Base-by-base conservation (phyloP, 2,797 vertebrate genomes). In the Scomberomorus guttatus region DNA sequence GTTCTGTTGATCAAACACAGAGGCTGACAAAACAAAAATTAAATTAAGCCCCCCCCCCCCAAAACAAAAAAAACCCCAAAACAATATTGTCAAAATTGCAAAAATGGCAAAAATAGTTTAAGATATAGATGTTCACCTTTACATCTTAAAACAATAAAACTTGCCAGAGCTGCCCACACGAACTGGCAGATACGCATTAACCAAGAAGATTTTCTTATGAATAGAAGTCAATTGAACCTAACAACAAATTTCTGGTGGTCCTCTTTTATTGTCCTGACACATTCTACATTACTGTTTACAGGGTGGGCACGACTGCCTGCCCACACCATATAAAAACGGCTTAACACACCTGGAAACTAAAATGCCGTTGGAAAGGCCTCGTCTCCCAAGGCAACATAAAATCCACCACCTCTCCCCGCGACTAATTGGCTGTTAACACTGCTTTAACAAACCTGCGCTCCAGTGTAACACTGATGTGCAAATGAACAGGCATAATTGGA, bases 241-340 rank as follows among this genome's bases (percentile, higher is more conserved):
- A 72, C 20, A 85, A 75, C 79, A 83, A 52, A 87, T 88, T 94
- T 91, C 92, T 94, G 95, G 95, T 93, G 90, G 95, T 91, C 95
- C 72, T 81, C 64, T 4, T 95, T 95, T 90, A 94, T 87, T 72
- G 87, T 94, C 87, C 69, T 75, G 81, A 93, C 92, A 92, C 90
- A 67, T 93, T 94, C 72, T 85, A 85, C 76, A 66, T 72, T 75
- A 64, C 91, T 93, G 80, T 93, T 95, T 29, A 89, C 85, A 85
- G 90, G 89, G 90, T 91, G 89, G 67, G 89, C 94, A 88, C 86
- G 76, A 82, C 91, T 72, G 86, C 63, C 64, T 71, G 79, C 93
- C 77, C 88, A 86, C 71, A 89, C 89, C 87, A 93, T 83, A 93
- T 92, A 92, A 93, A 94, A 50, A 81, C 8, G 66, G 66, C 42